A percentile compares a stretch with the other conserved stretches of the same genome.
Conservation (phyloP, 1,140 invertebrate species). For the Sycophaga agraensis region DNA sequence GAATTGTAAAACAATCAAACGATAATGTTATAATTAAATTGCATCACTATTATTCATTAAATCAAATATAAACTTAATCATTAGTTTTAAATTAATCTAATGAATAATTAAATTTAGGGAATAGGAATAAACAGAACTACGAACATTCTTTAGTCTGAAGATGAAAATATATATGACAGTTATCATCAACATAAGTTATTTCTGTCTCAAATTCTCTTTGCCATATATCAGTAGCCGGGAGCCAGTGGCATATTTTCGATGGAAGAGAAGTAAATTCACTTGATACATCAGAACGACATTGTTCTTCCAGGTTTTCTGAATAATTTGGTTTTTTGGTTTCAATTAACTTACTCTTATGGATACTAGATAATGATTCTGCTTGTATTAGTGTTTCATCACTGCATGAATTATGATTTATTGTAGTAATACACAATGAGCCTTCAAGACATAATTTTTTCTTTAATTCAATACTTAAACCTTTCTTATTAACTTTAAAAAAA, state of each 20-base stretch:
- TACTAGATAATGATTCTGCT: background rate
- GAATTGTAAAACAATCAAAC: too few relatives aligned
- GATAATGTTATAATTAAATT: too few relatives aligned
- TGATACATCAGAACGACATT: background rate
- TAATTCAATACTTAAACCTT: constrained; percentile 41
- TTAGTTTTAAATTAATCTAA: too few relatives aligned
- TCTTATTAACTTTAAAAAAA: constrained; percentile 25
- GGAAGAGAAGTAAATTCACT: background rate
- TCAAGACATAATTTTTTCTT: constrained; percentile 33
- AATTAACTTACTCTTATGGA: too few relatives aligned
- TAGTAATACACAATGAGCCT: too few relatives aligned
- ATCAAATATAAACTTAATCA: too few relatives aligned
- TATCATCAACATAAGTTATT: constrained; percentile 62
- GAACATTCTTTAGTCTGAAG: constrained; percentile 36
- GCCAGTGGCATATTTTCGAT: constrained; percentile 39
- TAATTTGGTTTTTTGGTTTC: too few relatives aligned
- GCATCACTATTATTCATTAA: too few relatives aligned
- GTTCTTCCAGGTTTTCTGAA: background rate
- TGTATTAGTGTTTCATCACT: too few relatives aligned
- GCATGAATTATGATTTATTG: too few relatives aligned
- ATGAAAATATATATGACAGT: constrained; percentile 61
- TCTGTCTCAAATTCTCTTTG: constrained; percentile 54
- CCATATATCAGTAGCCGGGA: constrained; percentile 39
- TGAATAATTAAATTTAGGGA: background rate
- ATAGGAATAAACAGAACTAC: constrained; percentile 2